phyloP scores from a whole-genome alignment of 2,113 vertebrate genomes.

The Callionymus lyra region DNA sequence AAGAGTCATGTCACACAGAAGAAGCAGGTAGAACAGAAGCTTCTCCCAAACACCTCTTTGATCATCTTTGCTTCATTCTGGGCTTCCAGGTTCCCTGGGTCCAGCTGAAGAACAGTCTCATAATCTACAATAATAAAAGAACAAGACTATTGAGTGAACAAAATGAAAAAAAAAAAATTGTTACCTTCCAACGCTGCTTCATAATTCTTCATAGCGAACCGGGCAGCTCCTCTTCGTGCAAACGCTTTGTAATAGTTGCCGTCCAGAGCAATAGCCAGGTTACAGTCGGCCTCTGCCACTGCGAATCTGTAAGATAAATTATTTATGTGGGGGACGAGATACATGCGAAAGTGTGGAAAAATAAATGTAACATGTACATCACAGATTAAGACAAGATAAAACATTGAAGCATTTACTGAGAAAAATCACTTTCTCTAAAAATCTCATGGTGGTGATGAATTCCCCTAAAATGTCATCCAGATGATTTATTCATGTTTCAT shows the following conservation, averaged over 20 bases:
- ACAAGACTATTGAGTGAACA: background rate
- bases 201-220: slow-evolving; percentile 74
- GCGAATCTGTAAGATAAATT: slow-evolving; percentile 73
- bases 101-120: slow-evolving; percentile 78
- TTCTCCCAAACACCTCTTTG: slow-evolving; percentile 58
- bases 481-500: too few species aligned
- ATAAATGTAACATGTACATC: too few species aligned
- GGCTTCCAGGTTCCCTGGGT: slow-evolving; percentile 80
- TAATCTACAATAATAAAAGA: slow-evolving; percentile 71
- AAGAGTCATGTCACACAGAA: background rate
- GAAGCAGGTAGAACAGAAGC: rapidly evolving
- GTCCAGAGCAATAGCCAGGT: slow-evolving; percentile 84
- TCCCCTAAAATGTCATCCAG: too few species aligned
- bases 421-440: too few species aligned
- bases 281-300: slow-evolving; percentile 92
- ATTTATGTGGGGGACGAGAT: too few species aligned
- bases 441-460: too few species aligned
- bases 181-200: slow-evolving; percentile 82
- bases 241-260: slow-evolving; percentile 81
- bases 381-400: background rate
- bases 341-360: too few species aligned
- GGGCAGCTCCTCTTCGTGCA: slow-evolving; percentile 76
- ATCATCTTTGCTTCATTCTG: slow-evolving; percentile 81
- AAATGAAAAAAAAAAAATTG: background rate
- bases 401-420: background rate